Conservation (phyloP, 2,888 invertebrate species). For the Lamellibrachia satsuma region DNA sequence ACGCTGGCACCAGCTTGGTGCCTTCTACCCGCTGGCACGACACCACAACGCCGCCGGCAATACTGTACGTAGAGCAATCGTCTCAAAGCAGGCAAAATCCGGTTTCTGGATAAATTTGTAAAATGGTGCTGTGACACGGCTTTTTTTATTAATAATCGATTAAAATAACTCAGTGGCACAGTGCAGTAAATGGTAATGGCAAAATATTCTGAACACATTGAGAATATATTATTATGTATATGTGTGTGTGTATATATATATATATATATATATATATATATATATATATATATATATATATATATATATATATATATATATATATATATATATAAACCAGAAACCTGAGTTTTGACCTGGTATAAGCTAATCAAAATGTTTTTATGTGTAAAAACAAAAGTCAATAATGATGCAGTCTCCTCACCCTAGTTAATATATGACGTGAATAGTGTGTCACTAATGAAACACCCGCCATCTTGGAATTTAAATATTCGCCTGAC, state of each 20-base stretch:
- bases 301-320: not conserved
- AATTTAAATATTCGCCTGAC: not conserved
- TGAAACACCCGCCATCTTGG: too few relatives aligned
- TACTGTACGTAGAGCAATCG: not conserved
- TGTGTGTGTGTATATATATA: not conserved
- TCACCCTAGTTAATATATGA: too few relatives aligned
- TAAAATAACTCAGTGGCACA: not conserved
- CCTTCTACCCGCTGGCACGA: constrained; percentile 44
- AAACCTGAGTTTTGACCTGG: too few relatives aligned
- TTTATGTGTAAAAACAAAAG: too few relatives aligned
- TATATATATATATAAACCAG: not conserved
- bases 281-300: not conserved
- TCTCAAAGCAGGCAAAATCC: not conserved
- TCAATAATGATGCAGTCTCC: too few relatives aligned
- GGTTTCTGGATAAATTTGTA: not conserved
- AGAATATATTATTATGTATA: not conserved
- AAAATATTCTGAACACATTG: not conserved
- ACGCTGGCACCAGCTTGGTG: constrained; percentile 46
- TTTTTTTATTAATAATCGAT: not conserved
- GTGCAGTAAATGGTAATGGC: not conserved
- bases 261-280: not conserved
- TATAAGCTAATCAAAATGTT: too few relatives aligned
- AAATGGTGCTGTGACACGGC: not conserved
- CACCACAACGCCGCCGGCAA: constrained; percentile 41
- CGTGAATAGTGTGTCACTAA: too few relatives aligned